Evolutionary conservation across 2,888 invertebrate species (phyloP), one percentile per base, ranked within the genome.

Genomic region (Eurois occulta): DNA sequence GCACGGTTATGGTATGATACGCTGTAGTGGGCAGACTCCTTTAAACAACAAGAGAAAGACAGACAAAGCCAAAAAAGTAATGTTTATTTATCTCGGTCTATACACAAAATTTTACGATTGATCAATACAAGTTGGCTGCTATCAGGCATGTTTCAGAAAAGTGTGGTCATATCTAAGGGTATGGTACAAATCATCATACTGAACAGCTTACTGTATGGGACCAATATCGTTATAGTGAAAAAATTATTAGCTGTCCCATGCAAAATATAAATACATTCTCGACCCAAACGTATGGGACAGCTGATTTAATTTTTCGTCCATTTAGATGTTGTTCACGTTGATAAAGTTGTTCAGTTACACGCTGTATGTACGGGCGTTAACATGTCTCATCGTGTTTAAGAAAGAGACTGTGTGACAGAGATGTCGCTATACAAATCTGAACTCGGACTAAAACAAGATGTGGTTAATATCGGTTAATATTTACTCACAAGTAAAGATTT

Each of bases 401-500:
- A 70, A 41, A 32, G 32, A 43, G 16, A 35, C 43, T 28, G 38
- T 46, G 32, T 32, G 11, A 69, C 55, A 55, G 11, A 55, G 4
- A 55, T 55, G 5, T n/a, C 11, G n/a, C 8, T 76, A 24, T 24
- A 21, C 8, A 71, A 38, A 38, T 10, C 35, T 5, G 18, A 75
- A 28, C 8, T 38, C 46, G 24, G 38, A 62, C 13, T 46, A 24
- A 46, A 75, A 46, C 46, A 38, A 11, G 46, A 8, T 35, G 43
- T 46, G 24, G 62, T 35, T n/a, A n/a, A n/a, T n/a, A n/a, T n/a
- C n/a, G n/a, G n/a, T n/a, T n/a, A n/a, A 13, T 24, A 77, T 41
- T 55, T 62, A 52, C 32, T 60, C 80, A 35, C 32, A 71, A 60
- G 41, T 41, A 38, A 80, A 52, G 0, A 38, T 35, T 55, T 73